Evolutionary conservation across 2,797 vertebrate species (phyloP).

Genomic region (Harpagifer antarcticus): DNA sequence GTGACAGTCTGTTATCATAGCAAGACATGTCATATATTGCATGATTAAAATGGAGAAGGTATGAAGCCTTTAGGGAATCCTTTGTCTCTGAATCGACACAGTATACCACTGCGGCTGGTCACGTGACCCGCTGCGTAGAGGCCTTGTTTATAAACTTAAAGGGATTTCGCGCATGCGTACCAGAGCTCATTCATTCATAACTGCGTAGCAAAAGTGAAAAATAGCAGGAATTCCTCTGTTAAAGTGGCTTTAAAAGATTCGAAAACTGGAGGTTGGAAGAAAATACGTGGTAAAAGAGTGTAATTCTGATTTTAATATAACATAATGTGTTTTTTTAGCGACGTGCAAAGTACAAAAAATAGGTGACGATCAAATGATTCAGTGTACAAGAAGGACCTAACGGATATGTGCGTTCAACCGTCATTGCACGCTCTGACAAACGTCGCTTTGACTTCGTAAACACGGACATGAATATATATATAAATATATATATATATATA

Average conservation of each 20-base stretch:
- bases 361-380: not conserved
- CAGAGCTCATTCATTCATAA: conserved; percentile 96
- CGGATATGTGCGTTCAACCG: not conserved
- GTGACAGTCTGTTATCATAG: not conserved
- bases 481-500: no score
- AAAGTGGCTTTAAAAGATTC: conserved; percentile 5
- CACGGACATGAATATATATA: not conserved
- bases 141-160: conserved; percentile 93
- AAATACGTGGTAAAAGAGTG: not conserved
- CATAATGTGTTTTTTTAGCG: not conserved
- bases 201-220: conserved; percentile 89
- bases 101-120: conserved; percentile 72
- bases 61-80: conserved; percentile 40
- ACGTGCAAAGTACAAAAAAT: not conserved
- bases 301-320: not conserved
- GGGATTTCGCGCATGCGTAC: conserved; percentile 89
- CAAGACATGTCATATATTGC: not conserved
- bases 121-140: conserved; percentile 89
- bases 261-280: not conserved
- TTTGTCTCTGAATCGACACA: conserved; percentile 74
- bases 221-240: conserved; percentile 37
- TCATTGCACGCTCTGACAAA: no score
- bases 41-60: not conserved
- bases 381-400: not conserved
- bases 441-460: conserved; percentile 10